Conservation (phyloP, 2,888 invertebrate genomes). For the Pollenia angustigena region DNA sequence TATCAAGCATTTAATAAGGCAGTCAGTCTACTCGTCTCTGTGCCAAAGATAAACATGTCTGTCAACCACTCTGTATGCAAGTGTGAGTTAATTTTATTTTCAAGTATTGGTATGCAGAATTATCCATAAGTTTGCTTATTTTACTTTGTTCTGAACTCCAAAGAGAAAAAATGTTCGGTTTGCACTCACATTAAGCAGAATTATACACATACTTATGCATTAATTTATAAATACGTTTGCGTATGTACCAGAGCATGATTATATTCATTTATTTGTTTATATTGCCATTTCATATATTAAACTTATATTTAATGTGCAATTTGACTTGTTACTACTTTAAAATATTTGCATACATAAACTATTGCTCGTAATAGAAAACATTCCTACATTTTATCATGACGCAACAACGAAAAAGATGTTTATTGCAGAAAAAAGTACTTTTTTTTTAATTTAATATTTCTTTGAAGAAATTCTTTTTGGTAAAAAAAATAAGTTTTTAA, state of each 20-base stretch:
- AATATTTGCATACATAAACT: neutral
- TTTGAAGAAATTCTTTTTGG: no score
- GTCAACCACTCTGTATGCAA: conserved; percentile 1
- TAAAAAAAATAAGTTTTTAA: no score
- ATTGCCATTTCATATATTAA: conserved; percentile 44
- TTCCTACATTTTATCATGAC: neutral
- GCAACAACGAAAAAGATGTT: no score
- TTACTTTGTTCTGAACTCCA: conserved; percentile 4
- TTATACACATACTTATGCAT: conserved; percentile 6
- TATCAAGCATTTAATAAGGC: neutral
- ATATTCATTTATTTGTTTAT: conserved; percentile 30
- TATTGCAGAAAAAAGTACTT: no score
- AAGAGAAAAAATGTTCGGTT: neutral
- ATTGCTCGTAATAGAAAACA: neutral
- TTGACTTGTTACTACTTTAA: conserved; percentile 13
- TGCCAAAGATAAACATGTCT: neutral
- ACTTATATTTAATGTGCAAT: conserved; percentile 46
- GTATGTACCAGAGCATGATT: neutral
- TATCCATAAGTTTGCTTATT: conserved; percentile 51
- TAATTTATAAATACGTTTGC: neutral
- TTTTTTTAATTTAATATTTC: no score
- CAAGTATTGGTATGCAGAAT: conserved; percentile 26
- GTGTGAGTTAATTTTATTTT: neutral
- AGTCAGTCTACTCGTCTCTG: neutral
- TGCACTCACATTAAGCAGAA: conserved; percentile 44